Evolutionary conservation across 2,113 vertebrate species (phyloP), one percentile per base, ranked within the genome.

Genomic region (Acanthochromis polyacanthus): DNA sequence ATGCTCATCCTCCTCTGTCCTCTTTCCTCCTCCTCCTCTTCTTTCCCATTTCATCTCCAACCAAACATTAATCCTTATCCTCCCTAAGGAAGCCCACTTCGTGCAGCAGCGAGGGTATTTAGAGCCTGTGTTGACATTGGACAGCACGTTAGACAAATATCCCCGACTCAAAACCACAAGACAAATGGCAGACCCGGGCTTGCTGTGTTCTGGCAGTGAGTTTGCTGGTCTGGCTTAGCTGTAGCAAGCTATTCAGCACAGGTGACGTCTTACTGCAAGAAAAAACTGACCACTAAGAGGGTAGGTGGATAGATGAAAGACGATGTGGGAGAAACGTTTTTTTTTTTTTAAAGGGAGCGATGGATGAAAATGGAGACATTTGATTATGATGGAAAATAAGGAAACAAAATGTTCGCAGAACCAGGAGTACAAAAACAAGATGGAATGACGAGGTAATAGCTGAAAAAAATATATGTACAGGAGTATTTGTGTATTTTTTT

Each of bases 121-220:
- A 85, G 91, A 90, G 82, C 71, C 70, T 71, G 74, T 95, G 94
- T 93, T 94, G 93, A 94, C 90, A 89, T 91, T 94, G 92, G 92
- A 94, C 86, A 63, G 88, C 77, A 53, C 55, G 83, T 88, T 89
- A 90, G 88, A 92, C 88, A 92, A 93, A 93, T 92, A 92, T 91
- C 90, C 74, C 77, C 64, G 69, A 86, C 83, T 90, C 74, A 80
- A 88, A 94, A 92, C 88, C 92, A 90, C 93, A 92, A 90, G 92
- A 94, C 87, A 93, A 92, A 94, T 91, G 88, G 86, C 87, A 91
- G 89, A 85, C 68, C 76, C 58, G 36, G 70, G 80, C 80, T 81
- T 0, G 60, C 88, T 85, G 84, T 84, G 80, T 87, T 90, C 90
- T 91, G 88, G 84, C 89, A 88, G 63, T 6, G 72, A 65, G 71